A percentile compares a stretch with the other conserved stretches of the same genome.
Conservation (phyloP, 2,113 vertebrate genomes). For the Castor canadensis region DNA sequence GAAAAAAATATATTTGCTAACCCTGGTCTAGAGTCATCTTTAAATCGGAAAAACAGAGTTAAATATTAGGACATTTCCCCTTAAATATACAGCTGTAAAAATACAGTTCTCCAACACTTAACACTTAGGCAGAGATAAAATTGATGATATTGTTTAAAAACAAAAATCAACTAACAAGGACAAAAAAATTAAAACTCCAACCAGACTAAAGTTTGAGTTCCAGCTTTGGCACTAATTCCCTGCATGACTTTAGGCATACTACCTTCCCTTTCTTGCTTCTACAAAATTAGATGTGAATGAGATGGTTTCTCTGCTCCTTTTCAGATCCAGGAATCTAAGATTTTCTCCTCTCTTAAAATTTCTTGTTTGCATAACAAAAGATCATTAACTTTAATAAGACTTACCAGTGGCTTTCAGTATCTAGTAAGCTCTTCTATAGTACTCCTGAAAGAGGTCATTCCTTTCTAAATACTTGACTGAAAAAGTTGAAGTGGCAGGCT, state of each 20-base stretch:
- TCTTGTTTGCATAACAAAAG: not conserved
- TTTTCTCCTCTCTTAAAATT: not conserved
- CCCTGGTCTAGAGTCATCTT: not conserved
- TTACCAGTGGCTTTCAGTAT: not conserved
- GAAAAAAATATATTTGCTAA: not conserved
- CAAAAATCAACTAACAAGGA: not conserved
- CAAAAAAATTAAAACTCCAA: conserved; percentile 36
- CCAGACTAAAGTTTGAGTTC: not conserved
- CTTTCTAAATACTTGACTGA: not conserved
- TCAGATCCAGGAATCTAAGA: not conserved
- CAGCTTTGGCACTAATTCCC: not conserved
- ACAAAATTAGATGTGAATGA: not conserved
- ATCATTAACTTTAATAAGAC: not conserved
- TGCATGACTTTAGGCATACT: not conserved
- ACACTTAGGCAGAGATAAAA: conserved; percentile 3
- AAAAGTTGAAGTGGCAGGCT: not conserved
- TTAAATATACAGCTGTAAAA: conserved; percentile 24
- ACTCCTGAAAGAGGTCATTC: not conserved
- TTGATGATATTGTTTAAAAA: not conserved
- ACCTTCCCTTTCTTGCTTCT: not conserved
- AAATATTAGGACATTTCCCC: not conserved
- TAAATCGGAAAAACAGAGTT: not conserved
- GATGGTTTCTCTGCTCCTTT: not conserved
- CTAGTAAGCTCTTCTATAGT: not conserved
- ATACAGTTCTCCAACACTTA: not conserved